These are phyloP conservation scores for Saimiri boliviensis DNA, from an alignment of 2,113 vertebrate species.

Conservation along the genomic window DNA sequence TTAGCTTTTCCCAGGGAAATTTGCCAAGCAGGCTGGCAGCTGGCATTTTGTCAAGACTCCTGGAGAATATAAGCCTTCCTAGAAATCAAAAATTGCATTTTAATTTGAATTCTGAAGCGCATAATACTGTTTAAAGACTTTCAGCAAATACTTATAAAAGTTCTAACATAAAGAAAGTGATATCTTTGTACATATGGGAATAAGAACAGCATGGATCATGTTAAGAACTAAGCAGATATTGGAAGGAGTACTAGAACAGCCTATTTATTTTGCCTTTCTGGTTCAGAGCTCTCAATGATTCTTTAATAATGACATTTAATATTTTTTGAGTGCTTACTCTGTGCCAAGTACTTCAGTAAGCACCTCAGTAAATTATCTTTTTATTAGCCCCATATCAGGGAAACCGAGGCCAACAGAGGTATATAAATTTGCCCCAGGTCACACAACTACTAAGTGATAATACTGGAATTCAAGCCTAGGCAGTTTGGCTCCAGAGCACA, in stretches of 20 bases:
- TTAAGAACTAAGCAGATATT: constrained; percentile 20
- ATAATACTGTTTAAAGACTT: not conserved
- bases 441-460: not conserved
- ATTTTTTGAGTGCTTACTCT: not conserved
- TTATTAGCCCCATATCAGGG: not conserved
- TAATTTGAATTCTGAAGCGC: constrained; percentile 30
- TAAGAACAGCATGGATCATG: not conserved
- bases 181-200: not conserved
- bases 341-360: not conserved
- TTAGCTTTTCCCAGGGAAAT: not conserved
- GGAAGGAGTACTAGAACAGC: not conserved
- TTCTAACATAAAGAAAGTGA: constrained; percentile 11
- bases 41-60: constrained; percentile 54
- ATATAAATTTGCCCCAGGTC: not conserved
- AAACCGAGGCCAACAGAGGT: not conserved
- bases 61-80: constrained; percentile 35
- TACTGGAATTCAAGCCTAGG: not conserved
- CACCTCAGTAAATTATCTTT: constrained; percentile 12
- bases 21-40: not conserved
- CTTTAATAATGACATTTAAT: not conserved
- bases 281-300: not conserved
- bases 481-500: not conserved
- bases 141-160: not conserved
- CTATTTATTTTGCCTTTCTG: constrained; percentile 24
- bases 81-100: constrained; percentile 58